A percentile compares a stretch with the other conserved stretches of the same genome.
phyloP scores from a whole-genome alignment of 2,797 vertebrate genomes.

The Silurus lanzhouensis region DNA sequence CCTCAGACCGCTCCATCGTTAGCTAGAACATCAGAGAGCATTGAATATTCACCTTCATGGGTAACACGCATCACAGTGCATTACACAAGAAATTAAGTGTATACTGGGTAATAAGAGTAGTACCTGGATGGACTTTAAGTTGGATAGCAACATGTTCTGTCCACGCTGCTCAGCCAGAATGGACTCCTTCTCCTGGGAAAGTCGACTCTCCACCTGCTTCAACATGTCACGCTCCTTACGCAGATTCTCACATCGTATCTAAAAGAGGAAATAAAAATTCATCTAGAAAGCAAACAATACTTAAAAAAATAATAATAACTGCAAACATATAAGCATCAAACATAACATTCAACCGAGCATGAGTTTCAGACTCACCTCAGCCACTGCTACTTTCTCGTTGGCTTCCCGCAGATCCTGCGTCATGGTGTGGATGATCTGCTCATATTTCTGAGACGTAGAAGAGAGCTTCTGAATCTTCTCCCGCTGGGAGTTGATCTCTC shows the following conservation, averaged over 20 bases:
- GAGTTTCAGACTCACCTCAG: slow-evolving; percentile 77
- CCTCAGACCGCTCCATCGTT: slow-evolving; percentile 89
- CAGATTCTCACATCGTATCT: slow-evolving; percentile 90
- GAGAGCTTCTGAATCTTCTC: slow-evolving; percentile 88
- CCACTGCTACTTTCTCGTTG: slow-evolving; percentile 86
- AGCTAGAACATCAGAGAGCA: slow-evolving; percentile 69
- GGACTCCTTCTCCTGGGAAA: slow-evolving; percentile 87
- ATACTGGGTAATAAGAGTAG: not conserved
- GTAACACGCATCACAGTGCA: not conserved
- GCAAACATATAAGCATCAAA: not conserved
- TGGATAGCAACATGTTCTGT: slow-evolving; percentile 90
- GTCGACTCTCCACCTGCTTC: slow-evolving; percentile 85
- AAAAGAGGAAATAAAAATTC: not conserved
- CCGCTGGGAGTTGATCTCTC: slow-evolving; percentile 86
- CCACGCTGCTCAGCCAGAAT: slow-evolving; percentile 86
- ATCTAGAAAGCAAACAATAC: too few species aligned
- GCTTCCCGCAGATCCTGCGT: slow-evolving; percentile 89
- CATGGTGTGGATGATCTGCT: slow-evolving; percentile 91
- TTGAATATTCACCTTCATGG: not conserved
- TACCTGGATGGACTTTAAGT: slow-evolving; percentile 93
- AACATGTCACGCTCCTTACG: slow-evolving; percentile 92
- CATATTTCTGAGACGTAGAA: slow-evolving; percentile 84
- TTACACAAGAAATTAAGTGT: not conserved
- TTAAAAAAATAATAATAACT: not conserved
- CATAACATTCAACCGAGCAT: not conserved